Evolutionary conservation across 2,113 vertebrate genomes (phyloP), one percentile per base, ranked within the genome.

Genomic region (Aix galericulata): DNA sequence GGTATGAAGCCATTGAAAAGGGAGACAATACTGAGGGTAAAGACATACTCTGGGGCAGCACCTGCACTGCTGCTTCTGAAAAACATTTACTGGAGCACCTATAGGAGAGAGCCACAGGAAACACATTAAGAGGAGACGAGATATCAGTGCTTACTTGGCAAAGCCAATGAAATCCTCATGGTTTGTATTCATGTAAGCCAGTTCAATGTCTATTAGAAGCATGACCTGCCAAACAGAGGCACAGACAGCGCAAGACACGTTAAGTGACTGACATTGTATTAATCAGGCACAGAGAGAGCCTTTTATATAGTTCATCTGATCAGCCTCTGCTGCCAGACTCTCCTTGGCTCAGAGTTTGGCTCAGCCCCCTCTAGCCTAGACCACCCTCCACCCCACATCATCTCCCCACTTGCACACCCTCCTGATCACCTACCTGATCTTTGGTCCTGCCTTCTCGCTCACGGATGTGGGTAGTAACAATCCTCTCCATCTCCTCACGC

Each of bases 171-270:
- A 99, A 94, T 99, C 99, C 90, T 99, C 99, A 2, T 99, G 99
- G 97, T 99, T 99, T 97, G 99, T 99, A 96, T 99, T 99, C 99
- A 99, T 99, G 96, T 99, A 99, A 72, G 99, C 98, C 97, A 99
- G 96, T 95, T 99, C 99, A 2, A 99, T 99, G 63, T 99, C 99
- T 88, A 99, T 99, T 96, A 99, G 97, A 82, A 99, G 98, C 98
- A 99, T 97, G 85, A 99, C 99, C 99, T 99, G 93, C 60, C 66
- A 73, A 79, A 44, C 21, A 82, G 80, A 92, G 34, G 52, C 68
- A 93, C 34, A 82, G 36, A 78, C 27, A 88, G 68, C 85, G 74
- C 26, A 64, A 31, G 40, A 78, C 12, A 73, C 0, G 1, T 84
- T 32, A 92, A 55, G 62, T 27, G 74, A 71, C 3, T 29, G n/a